A percentile compares a stretch with the other conserved stretches of the same genome.
phyloP scores from a whole-genome alignment of 1,140 invertebrate genomes.

The Euschistus heros region DNA sequence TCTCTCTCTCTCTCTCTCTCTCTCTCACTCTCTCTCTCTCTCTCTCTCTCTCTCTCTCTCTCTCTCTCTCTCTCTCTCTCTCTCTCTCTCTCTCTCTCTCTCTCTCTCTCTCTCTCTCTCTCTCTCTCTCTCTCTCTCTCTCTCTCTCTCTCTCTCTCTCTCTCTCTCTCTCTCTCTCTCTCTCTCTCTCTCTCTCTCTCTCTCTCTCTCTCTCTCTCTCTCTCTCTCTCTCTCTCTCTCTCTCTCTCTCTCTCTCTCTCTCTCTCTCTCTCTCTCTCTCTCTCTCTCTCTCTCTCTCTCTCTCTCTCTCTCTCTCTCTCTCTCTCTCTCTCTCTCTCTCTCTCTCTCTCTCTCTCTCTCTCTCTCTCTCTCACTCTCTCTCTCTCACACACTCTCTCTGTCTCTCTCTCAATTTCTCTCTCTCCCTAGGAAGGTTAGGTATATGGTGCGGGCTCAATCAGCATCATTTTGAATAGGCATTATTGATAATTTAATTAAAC shows the following conservation, averaged over 20 bases:
- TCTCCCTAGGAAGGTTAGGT: no score
- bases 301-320: constrained; percentile 21
- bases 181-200: constrained; percentile 19
- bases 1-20: constrained; percentile 22
- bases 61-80: constrained; percentile 20
- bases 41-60: constrained; percentile 13
- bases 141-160: constrained; percentile 19
- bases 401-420: constrained; percentile 1
- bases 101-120: constrained; percentile 20
- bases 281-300: constrained; percentile 19
- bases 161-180: constrained; percentile 18
- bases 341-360: constrained; percentile 18
- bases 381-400: constrained; percentile 12
- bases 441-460: no score
- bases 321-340: constrained; percentile 17
- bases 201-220: constrained; percentile 20
- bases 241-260: constrained; percentile 19
- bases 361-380: constrained; percentile 18
- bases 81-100: constrained; percentile 19
- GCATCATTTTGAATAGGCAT: no score
- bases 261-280: constrained; percentile 20
- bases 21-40: constrained; percentile 10
- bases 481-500: no score
- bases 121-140: constrained; percentile 19
- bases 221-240: constrained; percentile 19